A percentile compares a stretch with the other conserved stretches of the same genome.
Conservation (phyloP, 2,797 vertebrate genomes). For the Ptychadena robeensis region DNA sequence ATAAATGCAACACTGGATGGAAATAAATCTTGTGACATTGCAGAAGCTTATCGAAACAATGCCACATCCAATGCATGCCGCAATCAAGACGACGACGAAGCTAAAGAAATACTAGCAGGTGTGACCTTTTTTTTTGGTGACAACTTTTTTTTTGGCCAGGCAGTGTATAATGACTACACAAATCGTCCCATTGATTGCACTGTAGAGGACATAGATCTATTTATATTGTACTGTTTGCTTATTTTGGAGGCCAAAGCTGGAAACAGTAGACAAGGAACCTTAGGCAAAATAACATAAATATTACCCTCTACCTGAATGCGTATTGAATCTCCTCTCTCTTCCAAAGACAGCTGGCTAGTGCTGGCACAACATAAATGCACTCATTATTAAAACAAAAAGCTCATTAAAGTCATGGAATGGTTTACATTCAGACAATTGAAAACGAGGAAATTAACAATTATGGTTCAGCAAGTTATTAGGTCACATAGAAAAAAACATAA, state of each 20-base stretch:
- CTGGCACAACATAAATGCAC: conserved; percentile 15
- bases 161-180: too few relatives aligned
- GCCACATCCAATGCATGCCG: too few relatives aligned
- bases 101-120: too few relatives aligned
- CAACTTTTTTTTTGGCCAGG: too few relatives aligned
- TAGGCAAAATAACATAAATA: not conserved
- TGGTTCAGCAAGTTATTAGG: not conserved
- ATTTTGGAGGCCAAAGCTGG: not conserved
- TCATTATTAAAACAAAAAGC: conserved; percentile 4
- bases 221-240: not conserved
- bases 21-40: too few relatives aligned
- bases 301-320: not conserved
- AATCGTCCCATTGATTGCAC: not conserved
- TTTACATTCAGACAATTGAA: not conserved
- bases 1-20: too few relatives aligned
- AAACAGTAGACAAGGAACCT: not conserved
- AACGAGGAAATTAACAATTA: not conserved
- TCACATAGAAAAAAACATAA: conserved; percentile 3
- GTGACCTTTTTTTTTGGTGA: too few relatives aligned
- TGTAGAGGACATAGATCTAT: not conserved
- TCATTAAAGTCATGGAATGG: conserved; percentile 2
- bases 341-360: not conserved
- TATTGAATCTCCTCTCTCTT: not conserved
- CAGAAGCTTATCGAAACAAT: too few relatives aligned
- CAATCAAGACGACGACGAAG: too few relatives aligned